Evolutionary conservation across 1,140 invertebrate species (phyloP), one percentile per base, ranked within the genome.

Genomic region (Globodera rostochiensis): DNA sequence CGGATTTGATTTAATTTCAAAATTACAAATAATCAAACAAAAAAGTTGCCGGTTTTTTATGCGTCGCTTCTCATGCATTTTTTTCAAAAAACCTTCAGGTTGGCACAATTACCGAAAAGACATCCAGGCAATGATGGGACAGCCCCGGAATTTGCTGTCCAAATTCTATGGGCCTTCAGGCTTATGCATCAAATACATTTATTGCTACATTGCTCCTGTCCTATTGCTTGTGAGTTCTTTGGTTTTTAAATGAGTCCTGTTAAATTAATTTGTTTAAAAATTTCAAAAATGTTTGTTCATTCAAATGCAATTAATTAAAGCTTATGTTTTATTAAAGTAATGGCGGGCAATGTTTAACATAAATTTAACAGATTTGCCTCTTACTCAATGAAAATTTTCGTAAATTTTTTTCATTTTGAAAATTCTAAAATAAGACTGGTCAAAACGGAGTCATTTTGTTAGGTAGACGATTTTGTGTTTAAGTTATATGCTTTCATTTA

Each of bases 161-260:
- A 50, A 70, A 53, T 46, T 83, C 21, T 85, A 84, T 70, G 83
- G 83, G 19, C 84, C 83, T 5, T 81, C 79, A 1, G 82, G 82
- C 13, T 6, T 49, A 19, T 85, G 74, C 60, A 53, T 86, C 25
- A 36, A 74, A 69, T n/a, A 78, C 13, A 84, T 81, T 71, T 85
- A 82, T 71, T 21, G 67, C 13, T 79, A 73, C 60, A 69, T 86
- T 46, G 85, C 79, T 15, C 74, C 85, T 45, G 13, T 84, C 19
- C 50, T 73, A 19, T n/a, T 73, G 6, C 36, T 69, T 21, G 81
- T 86, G n/a, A 67, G 79, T 21, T 49, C 19, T 66, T 75, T 64
- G 47, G 45, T 49, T 77, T 9, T 19, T 67, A n/a, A 77, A 69
- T 5, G n/a, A n/a, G 8, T 45, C 25, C 4, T 1, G 21, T 45